phyloP scores from a whole-genome alignment of 2,888 invertebrate genomes.

The Koerneria pararmatus region DNA sequence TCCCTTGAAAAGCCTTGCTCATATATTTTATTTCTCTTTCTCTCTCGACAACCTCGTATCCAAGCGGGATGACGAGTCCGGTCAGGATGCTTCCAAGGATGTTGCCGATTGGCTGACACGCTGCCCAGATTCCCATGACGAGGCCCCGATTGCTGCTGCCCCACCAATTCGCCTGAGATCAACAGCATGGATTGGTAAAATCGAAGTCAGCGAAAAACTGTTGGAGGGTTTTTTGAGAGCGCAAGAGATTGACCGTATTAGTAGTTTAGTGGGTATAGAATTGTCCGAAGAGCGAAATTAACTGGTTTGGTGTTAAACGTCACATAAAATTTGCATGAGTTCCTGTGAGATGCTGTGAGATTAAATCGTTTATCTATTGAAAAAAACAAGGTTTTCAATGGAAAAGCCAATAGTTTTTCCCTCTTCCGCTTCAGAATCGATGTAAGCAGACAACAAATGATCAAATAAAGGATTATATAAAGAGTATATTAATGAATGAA shows the following conservation, averaged over 20 bases:
- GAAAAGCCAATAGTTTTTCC: background rate
- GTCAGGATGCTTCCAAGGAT: slow-evolving; percentile 63
- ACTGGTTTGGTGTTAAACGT: too few species aligned
- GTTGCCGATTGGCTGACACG: slow-evolving; percentile 65
- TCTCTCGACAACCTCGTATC: slow-evolving; percentile 61
- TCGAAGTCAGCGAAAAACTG: background rate
- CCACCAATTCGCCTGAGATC: slow-evolving; percentile 63
- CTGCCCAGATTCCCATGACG: slow-evolving; percentile 63
- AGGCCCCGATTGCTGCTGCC: slow-evolving; percentile 62
- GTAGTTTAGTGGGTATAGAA: background rate
- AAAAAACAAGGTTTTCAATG: too few species aligned
- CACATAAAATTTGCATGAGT: too few species aligned
- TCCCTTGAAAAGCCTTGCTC: background rate
- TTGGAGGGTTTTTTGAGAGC: background rate
- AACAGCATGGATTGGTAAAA: background rate
- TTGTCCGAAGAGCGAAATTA: too few species aligned
- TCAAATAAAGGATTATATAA: background rate
- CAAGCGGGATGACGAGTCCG: slow-evolving; percentile 61
- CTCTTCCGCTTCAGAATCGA: background rate
- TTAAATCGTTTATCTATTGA: too few species aligned
- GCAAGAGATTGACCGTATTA: background rate
- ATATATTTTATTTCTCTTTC: background rate
- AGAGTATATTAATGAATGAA: background rate
- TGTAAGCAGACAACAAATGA: background rate
- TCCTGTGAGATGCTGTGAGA: too few species aligned